Base-by-base conservation (phyloP, 2,113 vertebrate species). In the Bubo blakistoni region DNA sequence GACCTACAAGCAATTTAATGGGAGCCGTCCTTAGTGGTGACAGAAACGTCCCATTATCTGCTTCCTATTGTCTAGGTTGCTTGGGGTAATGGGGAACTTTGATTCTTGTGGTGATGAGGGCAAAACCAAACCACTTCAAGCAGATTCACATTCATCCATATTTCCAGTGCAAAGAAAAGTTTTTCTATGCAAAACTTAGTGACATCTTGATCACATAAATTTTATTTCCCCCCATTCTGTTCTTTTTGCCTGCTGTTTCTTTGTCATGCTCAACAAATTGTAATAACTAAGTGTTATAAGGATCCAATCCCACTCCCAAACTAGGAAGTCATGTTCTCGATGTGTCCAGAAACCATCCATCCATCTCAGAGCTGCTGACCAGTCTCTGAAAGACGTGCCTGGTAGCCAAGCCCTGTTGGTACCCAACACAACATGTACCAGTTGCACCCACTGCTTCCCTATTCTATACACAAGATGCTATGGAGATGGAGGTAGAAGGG, bases 1-100 rank as follows among this genome's bases (percentile, higher is more conserved):
- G 96, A 91, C 94, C 97, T 84, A 81, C 79, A 74, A 81, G 77
- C 72, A 92, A 95, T 92, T 95, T 88, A 90, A 96, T 93, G 89
- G 81, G 90, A 74, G 38, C 70, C 59, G 91, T 92, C 40, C 59
- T 78, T 69, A 86, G 88, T 91, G 81, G 51, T 96, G 96, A 95
- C 93, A 93, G 92, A 92, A 97, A 88, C 5, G 51, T 94, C 80
- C 74, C 95, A 90, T 96, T 93, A 96, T 97, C 96, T 95, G 94
- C 85, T 97, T 98, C 97, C 97, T 97, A 97, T 96, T 95, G 95
- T 97, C 92, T 67, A 32, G 66, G 67, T 73, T 76, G 73, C 71
- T 80, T 87, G 79, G 61, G 51, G 65, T 92, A 59, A 66, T 59
- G 61, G 80, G 25, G 27, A 73, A 40, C 83, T 47, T 42, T 24